These are phyloP conservation scores for Leptopilina clavipes DNA, from an alignment of 1,140 invertebrate species.

Conservation along the genomic window DNA sequence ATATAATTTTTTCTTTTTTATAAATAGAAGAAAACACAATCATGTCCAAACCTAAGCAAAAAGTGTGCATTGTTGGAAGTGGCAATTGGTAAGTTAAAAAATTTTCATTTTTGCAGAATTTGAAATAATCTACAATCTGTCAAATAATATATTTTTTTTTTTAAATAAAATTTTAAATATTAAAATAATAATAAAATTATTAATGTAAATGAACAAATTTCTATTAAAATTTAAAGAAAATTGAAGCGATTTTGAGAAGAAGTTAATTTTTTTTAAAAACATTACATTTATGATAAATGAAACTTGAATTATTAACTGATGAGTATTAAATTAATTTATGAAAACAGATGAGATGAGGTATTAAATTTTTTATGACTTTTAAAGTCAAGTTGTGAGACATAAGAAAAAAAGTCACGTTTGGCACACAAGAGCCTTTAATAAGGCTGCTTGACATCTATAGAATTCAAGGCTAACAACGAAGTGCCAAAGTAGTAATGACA, in stretches of 20 bases:
- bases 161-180: too few species aligned
- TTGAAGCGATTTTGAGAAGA: too few species aligned
- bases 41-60: conserved; percentile 68
- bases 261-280: too few species aligned
- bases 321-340: neutral
- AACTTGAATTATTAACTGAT: neutral
- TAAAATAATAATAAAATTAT: too few species aligned
- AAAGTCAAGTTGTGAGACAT: neutral
- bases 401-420: conserved; percentile 18
- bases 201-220: too few species aligned
- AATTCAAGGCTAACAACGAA: neutral
- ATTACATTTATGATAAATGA: neutral
- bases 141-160: neutral
- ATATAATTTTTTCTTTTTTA: conserved; percentile 11
- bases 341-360: neutral
- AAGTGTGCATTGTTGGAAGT: conserved; percentile 81
- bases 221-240: too few species aligned
- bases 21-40: conserved; percentile 38
- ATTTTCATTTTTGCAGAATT: neutral
- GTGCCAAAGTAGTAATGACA: conserved; percentile 16
- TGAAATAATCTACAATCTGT: neutral
- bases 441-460: conserved; percentile 16
- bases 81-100: conserved; percentile 80
- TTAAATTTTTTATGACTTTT: neutral
- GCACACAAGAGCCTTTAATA: neutral